Evolutionary conservation across 2,888 invertebrate species (phyloP), one percentile per base, ranked within the genome.

Genomic region (Drosophila pegasa): DNA sequence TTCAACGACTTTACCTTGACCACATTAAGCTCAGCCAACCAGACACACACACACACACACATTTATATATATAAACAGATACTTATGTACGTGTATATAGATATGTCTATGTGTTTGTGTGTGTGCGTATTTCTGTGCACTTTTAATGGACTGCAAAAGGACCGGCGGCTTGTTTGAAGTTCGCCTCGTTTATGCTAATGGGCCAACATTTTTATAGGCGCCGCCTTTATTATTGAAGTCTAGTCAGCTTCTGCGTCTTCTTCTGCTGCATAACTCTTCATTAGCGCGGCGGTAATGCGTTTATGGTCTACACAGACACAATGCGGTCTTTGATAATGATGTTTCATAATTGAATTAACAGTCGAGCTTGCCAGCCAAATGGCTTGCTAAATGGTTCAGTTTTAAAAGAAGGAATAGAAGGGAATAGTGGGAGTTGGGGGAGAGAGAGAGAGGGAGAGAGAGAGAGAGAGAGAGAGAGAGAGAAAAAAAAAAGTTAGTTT

Each of bases 341-440:
- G 80, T 79, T 85, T 79, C 68, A 82, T 83, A 85, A 87, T 83
- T 83, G 64, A 87, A 87, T 85, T 87, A 85, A 79, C 73, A 76
- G 45, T 60, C 50, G 25, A 54, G 51, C 41, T 56, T 56, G 63
- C 54, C 33, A 57, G 51, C 58, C 35, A 20, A 59, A 50, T 54
- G 25, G 40, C 12, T 20, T 25, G 37, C 45, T 43, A 29, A 40
- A 57, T 20, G 45, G 20, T n/a, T 10, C 8, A 20, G 14, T 43
- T 20, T 58, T 54, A 47, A 52, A 41, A 47, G 37, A 40, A 7
- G n/a, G 6, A 25, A 18, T 12, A 22, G 14, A 6, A 20, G 5
- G 14, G 12, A 14, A 22, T n/a, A 35, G 35, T 4, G 35, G 2
- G 35, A 35, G n/a, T n/a, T 35, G 40, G 5, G 22, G 12, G 22